Evolutionary conservation across 2,113 vertebrate species (phyloP).

Genomic region (Macquaria australasica): DNA sequence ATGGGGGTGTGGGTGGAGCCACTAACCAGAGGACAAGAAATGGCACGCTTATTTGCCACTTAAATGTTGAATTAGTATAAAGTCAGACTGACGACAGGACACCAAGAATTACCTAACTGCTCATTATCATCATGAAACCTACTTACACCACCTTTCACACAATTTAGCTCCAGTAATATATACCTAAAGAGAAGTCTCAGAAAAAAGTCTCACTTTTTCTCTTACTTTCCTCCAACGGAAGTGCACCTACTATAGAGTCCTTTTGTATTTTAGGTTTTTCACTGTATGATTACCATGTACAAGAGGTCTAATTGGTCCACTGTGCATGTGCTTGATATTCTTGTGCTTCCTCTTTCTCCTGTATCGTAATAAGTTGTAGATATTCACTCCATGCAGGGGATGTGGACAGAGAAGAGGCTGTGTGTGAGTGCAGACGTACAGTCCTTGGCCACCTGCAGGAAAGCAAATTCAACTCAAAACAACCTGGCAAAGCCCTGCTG

Average conservation of each 20-base stretch:
- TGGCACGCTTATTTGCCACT: conserved; percentile 50
- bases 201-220: conserved; percentile 17
- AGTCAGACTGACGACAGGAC: conserved; percentile 25
- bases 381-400: conserved; percentile 71
- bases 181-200: conserved; percentile 23
- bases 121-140: conserved; percentile 54
- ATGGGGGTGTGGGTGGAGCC: conserved; percentile 62
- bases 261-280: conserved; percentile 23
- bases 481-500: conserved; percentile 23
- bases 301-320: conserved; percentile 47
- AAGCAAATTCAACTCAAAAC: conserved; percentile 42
- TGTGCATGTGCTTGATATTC: conserved; percentile 64
- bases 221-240: conserved; percentile 20
- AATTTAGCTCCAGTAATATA: conserved; percentile 44
- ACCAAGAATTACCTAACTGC: conserved; percentile 45
- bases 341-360: conserved; percentile 60
- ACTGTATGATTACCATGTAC: conserved; percentile 8
- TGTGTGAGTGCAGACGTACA: conserved; percentile 53
- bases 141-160: conserved; percentile 24
- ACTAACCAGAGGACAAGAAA: conserved; percentile 54
- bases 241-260: conserved; percentile 25
- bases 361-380: conserved; percentile 49
- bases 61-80: conserved; percentile 46
- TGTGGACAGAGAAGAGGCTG: conserved; percentile 52
- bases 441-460: conserved; percentile 59